phyloP scores from a whole-genome alignment of 1,140 invertebrate species.

The Magallana angulata region DNA sequence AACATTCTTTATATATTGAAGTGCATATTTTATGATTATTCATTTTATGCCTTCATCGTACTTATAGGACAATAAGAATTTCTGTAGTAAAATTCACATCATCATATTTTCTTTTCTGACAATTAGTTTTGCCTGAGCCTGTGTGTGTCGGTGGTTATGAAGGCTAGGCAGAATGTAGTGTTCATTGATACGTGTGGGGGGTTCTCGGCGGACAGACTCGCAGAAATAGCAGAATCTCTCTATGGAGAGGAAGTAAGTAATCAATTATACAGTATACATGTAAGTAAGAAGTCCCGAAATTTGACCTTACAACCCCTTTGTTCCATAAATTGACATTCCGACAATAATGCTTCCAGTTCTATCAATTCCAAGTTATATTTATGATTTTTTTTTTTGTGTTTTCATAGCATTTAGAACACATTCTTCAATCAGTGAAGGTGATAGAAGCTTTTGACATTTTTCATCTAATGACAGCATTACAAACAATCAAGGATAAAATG shows the following conservation, averaged over 20 bases:
- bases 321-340: too few species aligned
- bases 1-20: too few species aligned
- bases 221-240: slow-evolving; percentile 50
- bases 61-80: background rate
- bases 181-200: slow-evolving; percentile 65
- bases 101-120: background rate
- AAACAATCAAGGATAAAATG: slow-evolving; percentile 40
- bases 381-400: too few species aligned
- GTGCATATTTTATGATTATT: too few species aligned
- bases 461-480: slow-evolving; percentile 40
- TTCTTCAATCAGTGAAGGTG: slow-evolving; percentile 34
- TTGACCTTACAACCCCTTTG: too few species aligned
- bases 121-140: slow-evolving; percentile 62
- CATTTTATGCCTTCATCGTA: too few species aligned
- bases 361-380: too few species aligned
- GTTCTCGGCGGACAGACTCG: slow-evolving; percentile 57
- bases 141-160: slow-evolving; percentile 48
- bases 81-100: background rate
- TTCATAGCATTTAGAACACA: slow-evolving; percentile 24
- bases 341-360: too few species aligned
- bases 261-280: too few species aligned
- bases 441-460: slow-evolving; percentile 48
- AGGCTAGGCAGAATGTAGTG: slow-evolving; percentile 59
- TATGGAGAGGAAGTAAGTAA: slow-evolving; percentile 8
- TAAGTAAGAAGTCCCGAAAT: too few species aligned